Evolutionary conservation across 2,113 vertebrate species (phyloP), one percentile per base, ranked within the genome.

Genomic region (Numida meleagris): DNA sequence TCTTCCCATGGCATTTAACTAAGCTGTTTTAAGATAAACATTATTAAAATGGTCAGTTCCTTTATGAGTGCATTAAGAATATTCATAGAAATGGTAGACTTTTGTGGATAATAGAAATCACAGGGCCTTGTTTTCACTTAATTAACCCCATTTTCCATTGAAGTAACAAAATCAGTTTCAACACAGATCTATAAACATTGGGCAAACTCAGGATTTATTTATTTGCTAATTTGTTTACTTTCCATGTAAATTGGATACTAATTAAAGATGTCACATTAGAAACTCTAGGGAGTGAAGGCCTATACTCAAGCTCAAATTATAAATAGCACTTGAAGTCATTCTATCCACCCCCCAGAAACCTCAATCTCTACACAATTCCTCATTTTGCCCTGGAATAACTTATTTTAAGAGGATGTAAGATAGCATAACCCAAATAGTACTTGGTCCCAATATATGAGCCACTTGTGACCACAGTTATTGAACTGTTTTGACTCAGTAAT

Each of bases 1-100:
- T 72, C 59, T 93, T 88, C 83, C 59, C 42, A 84, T 92, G 59
- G n/a, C 63, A 84, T 95, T 94, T 97, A 90, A 91, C 59, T 77
- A 71, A 90, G 82, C 42, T 81, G 20, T 40, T 90, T 86, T 62
- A 86, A 85, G 72, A 92, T 51, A 93, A 95, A 93, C 50, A 70
- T 82, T 50, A 86, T 86, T 88, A 91, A 82, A 89, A 82, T 80
- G 66, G 38, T 93, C 83, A 67, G 7, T 94, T 95, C 51, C 40
- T 85, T 55, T 51, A 40, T 48, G 59, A 12, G 12, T 83, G 34
- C 50, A 45, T 95, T 70, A 66, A 85, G 33, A 62, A 62, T 90
- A 89, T 90, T 92, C 62, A 80, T 15, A 88, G 61, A 71, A 92
- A 93, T 20, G 19, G 15, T 11, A 85, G 33, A 43, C 67, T 88